Percentiles rank a stretch among this genome's conserved stretches.
These are phyloP conservation scores for Propithecus coquereli DNA, from an alignment of 2,113 vertebrate species.

Conservation along the genomic window DNA sequence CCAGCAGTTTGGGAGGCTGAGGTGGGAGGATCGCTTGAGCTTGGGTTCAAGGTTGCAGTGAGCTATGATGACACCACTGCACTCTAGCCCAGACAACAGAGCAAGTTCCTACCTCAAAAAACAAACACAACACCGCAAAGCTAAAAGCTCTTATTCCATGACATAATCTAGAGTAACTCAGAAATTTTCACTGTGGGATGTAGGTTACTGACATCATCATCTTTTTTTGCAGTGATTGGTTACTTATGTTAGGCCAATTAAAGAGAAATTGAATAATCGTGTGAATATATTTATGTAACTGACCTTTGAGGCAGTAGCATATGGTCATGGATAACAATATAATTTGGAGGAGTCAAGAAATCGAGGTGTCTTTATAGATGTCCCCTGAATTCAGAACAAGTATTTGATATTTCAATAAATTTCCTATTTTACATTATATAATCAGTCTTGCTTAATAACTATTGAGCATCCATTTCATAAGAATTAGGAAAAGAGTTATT, in stretches of 20 bases:
- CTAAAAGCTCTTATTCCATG: neutral
- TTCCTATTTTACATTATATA: neutral
- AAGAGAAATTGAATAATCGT: neutral
- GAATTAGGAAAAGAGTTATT: neutral
- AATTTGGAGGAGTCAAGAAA: neutral
- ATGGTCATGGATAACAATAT: neutral
- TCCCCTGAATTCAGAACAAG: neutral
- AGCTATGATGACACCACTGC: too few species aligned
- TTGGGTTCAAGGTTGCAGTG: too few species aligned
- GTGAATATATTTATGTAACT: neutral
- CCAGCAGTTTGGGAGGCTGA: too few species aligned
- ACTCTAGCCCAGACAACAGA: too few species aligned
- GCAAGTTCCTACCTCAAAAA: too few species aligned
- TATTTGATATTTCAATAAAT: neutral
- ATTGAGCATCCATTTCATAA: neutral
- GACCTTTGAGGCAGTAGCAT: neutral
- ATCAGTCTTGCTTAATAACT: neutral
- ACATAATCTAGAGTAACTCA: neutral
- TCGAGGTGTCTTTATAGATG: neutral
- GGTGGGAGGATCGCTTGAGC: too few species aligned
- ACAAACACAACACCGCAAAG: neutral
- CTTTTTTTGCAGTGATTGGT: neutral
- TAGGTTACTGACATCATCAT: neutral
- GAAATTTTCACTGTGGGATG: neutral
- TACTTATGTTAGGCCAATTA: neutral